A percentile compares a stretch with the other conserved stretches of the same genome.
Evolutionary conservation across 2,888 invertebrate genomes (phyloP).

Genomic region (Eumacrocentrus americanus): DNA sequence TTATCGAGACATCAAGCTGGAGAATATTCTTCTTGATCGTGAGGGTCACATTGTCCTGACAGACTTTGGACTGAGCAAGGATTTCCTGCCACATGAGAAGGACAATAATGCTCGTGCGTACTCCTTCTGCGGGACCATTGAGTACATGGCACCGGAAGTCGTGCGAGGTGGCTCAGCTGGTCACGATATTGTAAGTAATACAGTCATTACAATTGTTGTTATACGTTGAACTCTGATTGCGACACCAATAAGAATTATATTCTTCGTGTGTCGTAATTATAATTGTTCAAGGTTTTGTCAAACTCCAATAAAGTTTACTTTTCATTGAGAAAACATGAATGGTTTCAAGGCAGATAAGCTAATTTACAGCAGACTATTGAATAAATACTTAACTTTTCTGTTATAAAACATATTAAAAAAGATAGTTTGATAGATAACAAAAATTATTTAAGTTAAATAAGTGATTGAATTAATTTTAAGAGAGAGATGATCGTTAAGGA

Average conservation of each 20-base stretch:
- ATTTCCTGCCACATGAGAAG: conserved; percentile 75
- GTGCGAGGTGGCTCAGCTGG: conserved; percentile 84
- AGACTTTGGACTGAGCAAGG: conserved; percentile 97
- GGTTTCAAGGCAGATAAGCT: too few relatives aligned
- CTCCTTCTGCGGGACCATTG: conserved; percentile 98
- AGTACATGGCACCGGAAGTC: conserved; percentile 95
- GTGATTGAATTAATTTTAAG: not conserved
- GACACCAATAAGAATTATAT: too few relatives aligned
- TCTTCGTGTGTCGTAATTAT: too few relatives aligned
- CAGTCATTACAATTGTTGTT: too few relatives aligned
- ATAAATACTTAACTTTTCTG: not conserved
- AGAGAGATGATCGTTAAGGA: not conserved
- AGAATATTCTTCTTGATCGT: conserved; percentile 93
- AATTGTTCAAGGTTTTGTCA: too few relatives aligned
- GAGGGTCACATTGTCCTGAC: conserved; percentile 96
- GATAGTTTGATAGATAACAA: too few relatives aligned
- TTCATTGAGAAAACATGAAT: too few relatives aligned
- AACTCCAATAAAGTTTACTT: too few relatives aligned
- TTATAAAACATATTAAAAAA: too few relatives aligned
- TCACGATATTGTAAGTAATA: conserved; percentile 88
- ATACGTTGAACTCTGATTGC: too few relatives aligned
- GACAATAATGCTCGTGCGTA: conserved; percentile 82
- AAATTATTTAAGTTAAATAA: too few relatives aligned
- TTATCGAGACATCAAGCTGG: conserved; percentile 96
- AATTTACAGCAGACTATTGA: too few relatives aligned